Evolutionary conservation across 1,140 invertebrate genomes (phyloP), one percentile per base, ranked within the genome.

Genomic region (Episyrphus balteatus): DNA sequence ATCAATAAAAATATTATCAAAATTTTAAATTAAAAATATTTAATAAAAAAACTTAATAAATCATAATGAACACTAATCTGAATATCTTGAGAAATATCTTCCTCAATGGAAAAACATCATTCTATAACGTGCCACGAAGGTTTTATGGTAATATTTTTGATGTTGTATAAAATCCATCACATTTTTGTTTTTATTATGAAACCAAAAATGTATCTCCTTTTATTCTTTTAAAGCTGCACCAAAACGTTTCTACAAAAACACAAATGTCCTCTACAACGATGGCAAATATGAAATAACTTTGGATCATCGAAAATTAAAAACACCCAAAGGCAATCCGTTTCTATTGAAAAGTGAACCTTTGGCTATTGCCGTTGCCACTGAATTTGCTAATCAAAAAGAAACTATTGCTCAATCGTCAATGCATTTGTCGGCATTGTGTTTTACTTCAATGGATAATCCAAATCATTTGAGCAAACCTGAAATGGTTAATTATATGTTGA

Each of bases 371-470:
- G 78, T 98, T 34, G 89, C 91, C 5, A 78, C 83, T 41, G 93
- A 98, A 77, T 98, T 93, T 88, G 81, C 89, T 57, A 71, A 80
- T n/a, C 92, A 97, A 65, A 78, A 81, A 50, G 77, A 86, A 33
- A 73, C 73, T 47, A 87, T 98, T 47, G 70, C 83, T 47, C 80
- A 80, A 57, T 80, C 82, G 48, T 77, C 75, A 45, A 95, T 96
- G 92, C 90, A 95, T 69, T 72, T 97, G 81, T 94, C 86, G 17
- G 80, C 84, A n/a, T 70, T 98, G 8, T 87, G 86, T 57, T 93
- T 90, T 58, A 95, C 90, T 32, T 80, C 82, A 48, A 68, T 92
- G 41, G 94, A 98, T 66, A 97, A 97, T 74, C 92, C 92, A 14
- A 83, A 84, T 54, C 80, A 84, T 51, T 73, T 83, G 45, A 83